Evolutionary conservation across 2,113 vertebrate species (phyloP).

Genomic region (Pachyramphus minor): DNA sequence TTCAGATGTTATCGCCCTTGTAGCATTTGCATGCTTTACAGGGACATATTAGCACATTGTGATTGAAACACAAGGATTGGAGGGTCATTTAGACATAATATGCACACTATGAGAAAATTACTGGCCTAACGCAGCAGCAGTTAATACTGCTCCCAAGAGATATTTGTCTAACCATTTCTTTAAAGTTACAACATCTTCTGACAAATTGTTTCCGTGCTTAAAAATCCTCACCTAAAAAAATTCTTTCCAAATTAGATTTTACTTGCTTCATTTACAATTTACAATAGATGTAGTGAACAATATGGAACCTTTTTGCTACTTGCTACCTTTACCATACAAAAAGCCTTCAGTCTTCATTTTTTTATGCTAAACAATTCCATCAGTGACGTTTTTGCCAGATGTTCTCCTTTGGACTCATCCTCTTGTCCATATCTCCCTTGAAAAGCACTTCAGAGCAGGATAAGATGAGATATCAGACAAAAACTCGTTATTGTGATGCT

Average conservation of each 20-base stretch:
- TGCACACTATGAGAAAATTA: not conserved
- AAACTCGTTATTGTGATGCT: not conserved
- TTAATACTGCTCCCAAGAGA: not conserved
- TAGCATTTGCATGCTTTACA: not conserved
- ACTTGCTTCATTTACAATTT: not conserved
- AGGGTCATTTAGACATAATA: not conserved
- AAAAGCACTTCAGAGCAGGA: not conserved
- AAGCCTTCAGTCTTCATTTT: not conserved
- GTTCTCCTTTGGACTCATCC: not conserved
- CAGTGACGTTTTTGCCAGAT: not conserved
- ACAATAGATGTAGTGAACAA: not conserved
- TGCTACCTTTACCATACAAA: not conserved
- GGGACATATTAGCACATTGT: not conserved
- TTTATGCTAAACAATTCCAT: not conserved
- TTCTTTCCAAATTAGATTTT: not conserved
- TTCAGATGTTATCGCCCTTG: not conserved
- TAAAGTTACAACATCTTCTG: not conserved
- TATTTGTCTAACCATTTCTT: not conserved
- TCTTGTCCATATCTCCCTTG: not conserved
- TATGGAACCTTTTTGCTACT: not conserved
- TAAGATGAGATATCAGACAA: not conserved
- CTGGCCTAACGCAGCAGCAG: not conserved
- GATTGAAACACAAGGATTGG: not conserved
- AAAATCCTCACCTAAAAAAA: not conserved
- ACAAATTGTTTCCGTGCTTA: not conserved